Evolutionary conservation across 2,888 invertebrate species (phyloP).

Genomic region (Lithophane ornitopus): DNA sequence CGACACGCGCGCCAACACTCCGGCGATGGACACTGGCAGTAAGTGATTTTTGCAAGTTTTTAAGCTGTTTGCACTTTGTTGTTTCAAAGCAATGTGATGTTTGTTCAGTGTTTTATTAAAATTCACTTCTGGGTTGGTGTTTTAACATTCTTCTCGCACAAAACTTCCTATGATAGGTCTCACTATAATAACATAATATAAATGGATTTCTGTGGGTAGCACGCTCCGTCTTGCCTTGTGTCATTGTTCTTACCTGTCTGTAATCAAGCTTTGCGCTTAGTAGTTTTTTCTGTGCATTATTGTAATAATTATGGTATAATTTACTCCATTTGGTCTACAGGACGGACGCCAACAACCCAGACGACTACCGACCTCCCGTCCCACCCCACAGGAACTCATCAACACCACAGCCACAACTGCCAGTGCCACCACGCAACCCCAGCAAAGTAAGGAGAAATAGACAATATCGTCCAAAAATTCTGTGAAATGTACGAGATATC

Average conservation of each 20-base stretch:
- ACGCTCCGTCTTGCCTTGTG: slow-evolving; percentile 30
- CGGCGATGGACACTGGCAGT: slow-evolving; percentile 89
- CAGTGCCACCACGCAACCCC: slow-evolving; percentile 85
- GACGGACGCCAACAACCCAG: slow-evolving; percentile 84
- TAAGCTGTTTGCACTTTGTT: slow-evolving; percentile 35
- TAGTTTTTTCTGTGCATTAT: slow-evolving; percentile 70
- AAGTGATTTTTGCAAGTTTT: slow-evolving; percentile 76
- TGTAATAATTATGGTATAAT: slow-evolving; percentile 80
- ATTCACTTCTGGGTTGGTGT: background rate
- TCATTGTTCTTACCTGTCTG: slow-evolving; percentile 22
- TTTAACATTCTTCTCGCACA: slow-evolving; percentile 9
- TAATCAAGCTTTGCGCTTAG: slow-evolving; percentile 52
- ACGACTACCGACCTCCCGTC: slow-evolving; percentile 96
- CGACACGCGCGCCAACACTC: slow-evolving; percentile 82
- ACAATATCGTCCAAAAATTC: background rate
- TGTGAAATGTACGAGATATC: background rate
- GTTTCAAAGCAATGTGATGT: slow-evolving; percentile 7
- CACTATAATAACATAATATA: background rate
- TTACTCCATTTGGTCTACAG: slow-evolving; percentile 82
- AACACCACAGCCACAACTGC: slow-evolving; percentile 80
- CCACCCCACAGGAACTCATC: slow-evolving; percentile 96
- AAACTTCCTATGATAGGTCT: background rate
- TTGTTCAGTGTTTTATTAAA: background rate
- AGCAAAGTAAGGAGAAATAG: slow-evolving; percentile 80
- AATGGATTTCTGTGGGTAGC: slow-evolving; percentile 1